Conservation (phyloP, 2,797 vertebrate genomes). For the Microhierax caerulescens region DNA sequence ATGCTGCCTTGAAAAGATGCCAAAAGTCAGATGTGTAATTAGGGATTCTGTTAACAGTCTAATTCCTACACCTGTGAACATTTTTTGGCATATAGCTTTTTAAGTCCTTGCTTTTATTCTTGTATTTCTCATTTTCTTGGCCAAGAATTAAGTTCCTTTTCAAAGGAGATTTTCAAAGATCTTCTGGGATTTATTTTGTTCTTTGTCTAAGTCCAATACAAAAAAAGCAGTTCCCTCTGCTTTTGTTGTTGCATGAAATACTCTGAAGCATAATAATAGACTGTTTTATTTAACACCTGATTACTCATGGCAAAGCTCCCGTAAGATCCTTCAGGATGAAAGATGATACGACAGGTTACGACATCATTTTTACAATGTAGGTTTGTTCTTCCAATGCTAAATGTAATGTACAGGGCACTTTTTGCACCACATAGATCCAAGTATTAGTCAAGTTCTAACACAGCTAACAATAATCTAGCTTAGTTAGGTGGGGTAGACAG, state of each 20-base stretch:
- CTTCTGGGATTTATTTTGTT: background rate
- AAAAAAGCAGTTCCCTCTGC: background rate
- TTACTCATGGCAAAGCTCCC: background rate
- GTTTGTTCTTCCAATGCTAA: background rate
- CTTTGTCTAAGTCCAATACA: background rate
- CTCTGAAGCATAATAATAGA: background rate
- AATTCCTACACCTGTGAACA: slow-evolving; percentile 25
- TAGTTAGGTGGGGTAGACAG: background rate
- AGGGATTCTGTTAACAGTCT: slow-evolving; percentile 3
- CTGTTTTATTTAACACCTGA: background rate
- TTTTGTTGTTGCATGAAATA: background rate
- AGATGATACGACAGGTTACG: background rate
- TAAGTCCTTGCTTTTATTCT: background rate
- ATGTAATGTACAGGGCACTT: background rate
- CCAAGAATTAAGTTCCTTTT: background rate
- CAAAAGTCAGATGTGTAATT: background rate
- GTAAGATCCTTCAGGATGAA: background rate
- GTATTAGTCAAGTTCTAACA: background rate
- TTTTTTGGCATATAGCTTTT: background rate
- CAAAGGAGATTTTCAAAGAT: background rate
- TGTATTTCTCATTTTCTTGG: background rate
- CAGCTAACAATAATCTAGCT: background rate
- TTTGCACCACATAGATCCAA: background rate
- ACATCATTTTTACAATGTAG: background rate
- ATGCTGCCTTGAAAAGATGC: slow-evolving; percentile 1